A percentile compares a stretch with the other conserved stretches of the same genome.
phyloP scores from a whole-genome alignment of 2,797 vertebrate genomes.

The Hipposideros larvatus region DNA sequence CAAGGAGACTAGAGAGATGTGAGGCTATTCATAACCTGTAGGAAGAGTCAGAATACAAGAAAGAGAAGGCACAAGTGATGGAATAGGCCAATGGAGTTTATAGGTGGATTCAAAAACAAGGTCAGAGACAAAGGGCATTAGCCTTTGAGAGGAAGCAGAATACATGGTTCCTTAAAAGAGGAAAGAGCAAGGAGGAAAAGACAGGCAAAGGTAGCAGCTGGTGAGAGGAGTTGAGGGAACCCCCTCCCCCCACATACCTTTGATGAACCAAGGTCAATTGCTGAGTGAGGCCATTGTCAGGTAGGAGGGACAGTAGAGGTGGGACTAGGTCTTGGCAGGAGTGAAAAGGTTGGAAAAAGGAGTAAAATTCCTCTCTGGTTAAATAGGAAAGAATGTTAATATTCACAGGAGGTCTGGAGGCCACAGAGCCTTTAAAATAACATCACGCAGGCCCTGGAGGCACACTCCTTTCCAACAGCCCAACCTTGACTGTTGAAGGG shows the following conservation, averaged over 20 bases:
- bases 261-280: not conserved
- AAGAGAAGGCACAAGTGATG: not conserved
- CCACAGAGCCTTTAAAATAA: not conserved
- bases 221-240: not conserved
- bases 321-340: not conserved
- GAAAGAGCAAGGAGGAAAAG: not conserved
- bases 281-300: not conserved
- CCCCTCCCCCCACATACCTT: fast-evolving
- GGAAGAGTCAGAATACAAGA: not conserved
- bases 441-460: not conserved
- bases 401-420: not conserved
- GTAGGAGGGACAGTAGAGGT: not conserved
- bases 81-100: not conserved
- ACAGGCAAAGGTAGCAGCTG: not conserved
- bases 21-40: no score
- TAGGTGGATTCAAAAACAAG: not conserved
- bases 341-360: not conserved
- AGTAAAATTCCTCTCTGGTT: not conserved
- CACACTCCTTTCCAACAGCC: not conserved
- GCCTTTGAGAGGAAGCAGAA: not conserved
- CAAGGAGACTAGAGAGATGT: not conserved
- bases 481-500: not conserved
- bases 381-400: not conserved
- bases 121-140: not conserved
- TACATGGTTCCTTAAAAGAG: not conserved